phyloP scores from a whole-genome alignment of 2,888 invertebrate species.

The Rhogogaster chlorosoma region DNA sequence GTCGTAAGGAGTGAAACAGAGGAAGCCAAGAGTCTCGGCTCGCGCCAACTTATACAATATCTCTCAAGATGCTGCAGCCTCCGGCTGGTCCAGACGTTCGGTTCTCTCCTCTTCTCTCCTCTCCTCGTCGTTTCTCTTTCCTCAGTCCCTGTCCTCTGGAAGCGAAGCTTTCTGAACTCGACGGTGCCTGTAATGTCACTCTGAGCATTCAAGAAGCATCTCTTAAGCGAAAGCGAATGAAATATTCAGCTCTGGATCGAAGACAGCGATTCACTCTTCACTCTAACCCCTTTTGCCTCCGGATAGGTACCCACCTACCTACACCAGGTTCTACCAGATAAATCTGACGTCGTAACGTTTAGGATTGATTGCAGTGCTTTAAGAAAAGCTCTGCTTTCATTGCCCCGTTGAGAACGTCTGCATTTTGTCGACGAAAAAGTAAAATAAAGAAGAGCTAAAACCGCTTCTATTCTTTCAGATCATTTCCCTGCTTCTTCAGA shows the following conservation, averaged over 20 bases:
- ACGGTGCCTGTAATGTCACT: conserved; percentile 22
- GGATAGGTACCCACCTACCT: not conserved
- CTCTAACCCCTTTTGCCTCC: not conserved
- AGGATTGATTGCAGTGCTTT: conserved; percentile 3
- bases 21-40: not conserved
- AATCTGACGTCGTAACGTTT: conserved; percentile 10
- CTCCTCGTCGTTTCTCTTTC: not conserved
- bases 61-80: conserved; percentile 43
- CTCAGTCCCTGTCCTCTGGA: not conserved
- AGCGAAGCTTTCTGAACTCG: conserved; percentile 12
- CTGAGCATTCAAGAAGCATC: conserved; percentile 5
- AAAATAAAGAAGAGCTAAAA: not conserved
- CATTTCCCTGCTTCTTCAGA: not conserved
- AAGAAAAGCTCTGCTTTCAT: conserved; percentile 10
- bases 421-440: not conserved
- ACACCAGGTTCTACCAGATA: not conserved
- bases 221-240: conserved; percentile 21
- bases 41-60: conserved; percentile 42
- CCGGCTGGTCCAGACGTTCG: conserved; percentile 38
- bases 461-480: not conserved
- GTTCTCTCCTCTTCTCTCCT: not conserved
- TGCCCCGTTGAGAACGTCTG: not conserved
- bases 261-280: conserved; percentile 17
- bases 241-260: conserved; percentile 26
- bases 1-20: conserved; percentile 1